Evolutionary conservation across 53 echinoderm and acorn worm genomes (phyloP), one percentile per base, ranked within the genome.

Genomic region (Paelopatides confundens): DNA sequence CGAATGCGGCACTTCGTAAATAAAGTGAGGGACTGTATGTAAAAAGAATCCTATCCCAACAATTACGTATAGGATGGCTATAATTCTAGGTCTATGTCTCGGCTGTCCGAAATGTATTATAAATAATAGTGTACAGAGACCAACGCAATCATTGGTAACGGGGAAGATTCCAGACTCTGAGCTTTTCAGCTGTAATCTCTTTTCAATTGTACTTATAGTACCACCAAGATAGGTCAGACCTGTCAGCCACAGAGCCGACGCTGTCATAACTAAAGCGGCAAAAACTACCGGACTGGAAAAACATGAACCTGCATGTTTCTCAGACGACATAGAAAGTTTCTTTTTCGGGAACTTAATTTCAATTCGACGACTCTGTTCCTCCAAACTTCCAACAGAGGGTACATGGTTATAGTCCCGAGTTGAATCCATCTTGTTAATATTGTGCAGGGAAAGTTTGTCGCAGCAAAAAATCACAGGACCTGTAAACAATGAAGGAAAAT

Each of bases 91-190:
- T 23, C 97, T 85, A 71, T 97, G 97, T 12, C 93, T 68, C 48
- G 90, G 93, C 48, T 93, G 93, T 17, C 95, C 97, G 87, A 86
- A 97, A 77, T 95, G 95, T 23, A 95, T 90, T 31, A 97, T 92
- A 76, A 97, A 97, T 30, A 97, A 70, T 21, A 97, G 86, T 39
- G 92, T 62, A 11, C 89, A n/a, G 29, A 97, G 85, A 29, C 95
- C 92, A 10, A 93, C 66, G 34, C 90, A 85, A 85, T 95, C 94
- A 54, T 95, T 97, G 40, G 93, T 87, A 63, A 92, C 88, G 26
- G 93, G 71, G 54, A 97, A 90, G 1, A 92, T 71, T 28, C 95
- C 97, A 24, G 94, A 92, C 65, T 95, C 88, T 3, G 97, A 93
- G 43, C 95, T 95, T 82, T 88, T 91, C 31, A 97, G 87, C 71